phyloP scores from a whole-genome alignment of 2,113 vertebrate species.

The Cochlearius cochlearius region DNA sequence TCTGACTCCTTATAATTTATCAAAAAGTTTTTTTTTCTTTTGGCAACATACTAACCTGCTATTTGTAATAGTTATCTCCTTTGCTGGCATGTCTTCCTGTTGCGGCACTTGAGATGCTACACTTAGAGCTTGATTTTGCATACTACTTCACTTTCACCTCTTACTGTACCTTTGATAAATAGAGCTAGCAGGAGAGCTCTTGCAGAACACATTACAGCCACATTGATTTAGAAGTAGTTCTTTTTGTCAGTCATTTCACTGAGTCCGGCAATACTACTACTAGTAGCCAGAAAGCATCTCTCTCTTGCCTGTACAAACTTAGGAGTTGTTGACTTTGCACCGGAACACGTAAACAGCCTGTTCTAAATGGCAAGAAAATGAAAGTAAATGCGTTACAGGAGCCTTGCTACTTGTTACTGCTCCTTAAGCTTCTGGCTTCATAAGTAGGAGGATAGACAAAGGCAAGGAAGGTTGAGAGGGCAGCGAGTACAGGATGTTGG shows the following conservation, averaged over 20 bases:
- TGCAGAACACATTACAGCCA: background rate
- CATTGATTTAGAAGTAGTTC: fast-evolving
- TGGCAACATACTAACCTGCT: background rate
- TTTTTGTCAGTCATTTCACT: background rate
- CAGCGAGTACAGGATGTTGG: background rate
- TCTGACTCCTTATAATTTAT: background rate
- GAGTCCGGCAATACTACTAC: background rate
- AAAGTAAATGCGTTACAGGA: background rate
- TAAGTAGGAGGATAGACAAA: background rate
- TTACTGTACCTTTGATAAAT: background rate
- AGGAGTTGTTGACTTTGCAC: background rate
- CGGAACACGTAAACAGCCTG: background rate
- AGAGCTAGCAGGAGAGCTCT: background rate
- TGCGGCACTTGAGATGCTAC: background rate
- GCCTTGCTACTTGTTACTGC: background rate
- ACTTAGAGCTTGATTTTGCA: background rate
- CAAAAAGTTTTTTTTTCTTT: background rate
- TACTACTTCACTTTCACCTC: background rate
- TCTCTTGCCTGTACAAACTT: background rate
- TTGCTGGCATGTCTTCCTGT: background rate
- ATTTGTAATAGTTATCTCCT: background rate
- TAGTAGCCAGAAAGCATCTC: background rate
- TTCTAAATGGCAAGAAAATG: background rate
- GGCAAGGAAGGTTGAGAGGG: background rate
- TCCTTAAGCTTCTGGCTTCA: background rate